Percentiles rank a stretch among this genome's conserved stretches.
phyloP scores from a whole-genome alignment of 2,113 vertebrate genomes.

The Oreocharis arfaki region DNA sequence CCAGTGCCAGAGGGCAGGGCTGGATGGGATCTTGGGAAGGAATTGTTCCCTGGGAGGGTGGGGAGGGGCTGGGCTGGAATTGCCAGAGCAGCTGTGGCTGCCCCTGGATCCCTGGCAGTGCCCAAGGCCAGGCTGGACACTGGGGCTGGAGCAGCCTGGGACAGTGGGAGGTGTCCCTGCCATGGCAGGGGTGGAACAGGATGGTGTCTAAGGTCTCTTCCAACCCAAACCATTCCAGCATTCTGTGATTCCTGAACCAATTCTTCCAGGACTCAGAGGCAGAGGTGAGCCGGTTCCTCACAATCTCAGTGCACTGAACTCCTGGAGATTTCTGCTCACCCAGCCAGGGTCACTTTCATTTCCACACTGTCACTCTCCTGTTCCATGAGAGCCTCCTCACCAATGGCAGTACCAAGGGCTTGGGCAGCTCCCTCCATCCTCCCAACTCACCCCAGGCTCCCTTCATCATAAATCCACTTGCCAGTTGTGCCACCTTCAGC shows the following conservation, averaged over 20 bases:
- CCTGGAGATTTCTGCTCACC: neutral
- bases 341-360: neutral
- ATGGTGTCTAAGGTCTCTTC: neutral
- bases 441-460: neutral
- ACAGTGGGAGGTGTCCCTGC: neutral
- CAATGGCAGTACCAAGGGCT: rapidly evolving
- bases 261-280: neutral
- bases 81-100: neutral
- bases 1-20: neutral
- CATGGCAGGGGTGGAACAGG: too few species aligned
- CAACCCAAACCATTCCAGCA: neutral
- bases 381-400: neutral
- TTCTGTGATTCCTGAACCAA: neutral
- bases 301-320: neutral
- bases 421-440: neutral
- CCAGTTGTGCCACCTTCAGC: neutral
- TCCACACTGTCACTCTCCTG: neutral
- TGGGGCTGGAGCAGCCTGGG: neutral
- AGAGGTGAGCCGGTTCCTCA: neutral
- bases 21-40: neutral
- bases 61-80: neutral
- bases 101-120: neutral
- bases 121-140: neutral
- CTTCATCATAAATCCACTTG: neutral
- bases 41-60: neutral